Evolutionary conservation across 2,113 vertebrate genomes (phyloP).

Genomic region (Machaerirhynchus nigripectus): DNA sequence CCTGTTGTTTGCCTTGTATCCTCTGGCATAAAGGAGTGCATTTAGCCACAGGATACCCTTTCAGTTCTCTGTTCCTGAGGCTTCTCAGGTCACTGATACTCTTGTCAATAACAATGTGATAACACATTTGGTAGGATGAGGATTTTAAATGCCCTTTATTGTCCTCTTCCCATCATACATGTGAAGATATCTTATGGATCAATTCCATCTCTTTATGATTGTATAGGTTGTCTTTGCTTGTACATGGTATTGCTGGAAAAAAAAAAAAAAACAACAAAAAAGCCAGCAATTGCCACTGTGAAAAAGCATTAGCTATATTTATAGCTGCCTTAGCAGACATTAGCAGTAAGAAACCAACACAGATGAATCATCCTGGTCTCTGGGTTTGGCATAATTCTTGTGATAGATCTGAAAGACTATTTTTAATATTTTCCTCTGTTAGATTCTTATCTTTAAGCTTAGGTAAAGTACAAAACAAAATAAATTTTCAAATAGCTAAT

Average conservation of each 20-base stretch:
- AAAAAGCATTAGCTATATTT: not conserved
- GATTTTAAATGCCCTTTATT: not conserved
- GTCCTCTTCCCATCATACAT: not conserved
- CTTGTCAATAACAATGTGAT: not conserved
- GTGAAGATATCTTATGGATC: not conserved
- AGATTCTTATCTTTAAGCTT: not conserved
- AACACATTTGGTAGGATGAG: not conserved
- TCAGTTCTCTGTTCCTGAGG: not conserved
- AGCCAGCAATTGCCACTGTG: not conserved
- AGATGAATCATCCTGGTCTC: not conserved
- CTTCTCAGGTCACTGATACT: not conserved
- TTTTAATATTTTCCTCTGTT: not conserved
- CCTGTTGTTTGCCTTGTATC: not conserved
- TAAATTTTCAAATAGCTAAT: not conserved
- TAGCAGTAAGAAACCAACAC: not conserved
- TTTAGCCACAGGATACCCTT: not conserved
- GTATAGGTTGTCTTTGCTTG: not conserved
- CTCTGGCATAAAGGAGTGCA: not conserved
- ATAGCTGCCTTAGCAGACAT: not conserved
- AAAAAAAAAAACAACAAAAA: too few species aligned
- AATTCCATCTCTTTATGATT: not conserved
- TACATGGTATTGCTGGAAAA: not conserved
- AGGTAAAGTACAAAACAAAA: not conserved
- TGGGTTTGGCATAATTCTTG: not conserved
- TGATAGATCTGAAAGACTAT: not conserved